Conservation (phyloP, 2,888 invertebrate genomes). For the Caenorhabditis sp. region DNA sequence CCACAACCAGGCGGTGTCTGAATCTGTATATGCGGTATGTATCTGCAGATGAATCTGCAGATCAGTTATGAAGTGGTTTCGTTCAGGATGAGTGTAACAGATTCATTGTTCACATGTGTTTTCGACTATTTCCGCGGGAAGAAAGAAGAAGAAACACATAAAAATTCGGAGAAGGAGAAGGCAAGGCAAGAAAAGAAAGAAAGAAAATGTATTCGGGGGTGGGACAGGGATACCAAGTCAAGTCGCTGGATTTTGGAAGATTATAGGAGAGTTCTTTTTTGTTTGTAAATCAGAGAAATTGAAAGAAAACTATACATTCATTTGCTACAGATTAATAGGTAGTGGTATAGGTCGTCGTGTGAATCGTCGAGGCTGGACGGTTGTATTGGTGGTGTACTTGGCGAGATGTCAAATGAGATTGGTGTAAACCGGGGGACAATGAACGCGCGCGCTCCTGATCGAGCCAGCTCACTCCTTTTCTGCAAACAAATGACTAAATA, state of each 20-base stretch:
- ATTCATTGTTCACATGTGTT: slow-evolving; percentile 58
- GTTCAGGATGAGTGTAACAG: slow-evolving; percentile 50
- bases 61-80: slow-evolving; percentile 58
- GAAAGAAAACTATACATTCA: slow-evolving; percentile 15
- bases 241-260: too few relatives aligned
- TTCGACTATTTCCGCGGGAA: slow-evolving; percentile 45
- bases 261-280: too few relatives aligned
- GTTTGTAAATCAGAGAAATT: neutral
- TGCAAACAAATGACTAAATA: slow-evolving; percentile 55
- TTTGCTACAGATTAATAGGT: slow-evolving; percentile 50
- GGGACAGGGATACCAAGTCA: too few relatives aligned
- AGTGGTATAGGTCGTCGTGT: slow-evolving; percentile 61
- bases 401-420: slow-evolving; percentile 29
- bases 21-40: too few relatives aligned
- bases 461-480: slow-evolving; percentile 77
- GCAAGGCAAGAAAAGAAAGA: too few relatives aligned
- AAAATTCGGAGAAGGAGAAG: slow-evolving; percentile 17
- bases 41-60: too few relatives aligned
- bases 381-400: slow-evolving; percentile 51
- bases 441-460: slow-evolving; percentile 74
- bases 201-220: neutral
- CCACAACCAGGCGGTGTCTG: slow-evolving; percentile 37
- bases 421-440: slow-evolving; percentile 67
- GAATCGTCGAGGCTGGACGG: slow-evolving; percentile 63
- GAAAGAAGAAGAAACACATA: slow-evolving; percentile 56